These are phyloP conservation scores for Anthopleura xanthogrammica DNA, from an alignment of 92 coral and sea anemone species.

Conservation along the genomic window DNA sequence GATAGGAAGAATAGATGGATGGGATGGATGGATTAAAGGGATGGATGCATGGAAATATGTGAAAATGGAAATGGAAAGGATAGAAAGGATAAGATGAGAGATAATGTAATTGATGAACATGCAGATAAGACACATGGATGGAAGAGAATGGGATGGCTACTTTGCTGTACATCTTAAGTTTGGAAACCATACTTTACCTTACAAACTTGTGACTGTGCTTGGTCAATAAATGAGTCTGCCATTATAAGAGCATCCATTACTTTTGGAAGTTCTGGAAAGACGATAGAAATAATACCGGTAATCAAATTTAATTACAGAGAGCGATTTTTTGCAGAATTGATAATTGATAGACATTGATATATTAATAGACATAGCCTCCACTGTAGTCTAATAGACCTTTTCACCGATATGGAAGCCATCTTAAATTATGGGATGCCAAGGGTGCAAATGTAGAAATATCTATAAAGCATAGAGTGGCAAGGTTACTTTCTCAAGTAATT, in stretches of 20 bases:
- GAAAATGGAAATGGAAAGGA: neutral
- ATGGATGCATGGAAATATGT: neutral
- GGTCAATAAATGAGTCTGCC: conserved; percentile 76
- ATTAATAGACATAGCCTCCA: neutral
- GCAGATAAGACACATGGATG: neutral
- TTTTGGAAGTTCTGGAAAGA: conserved; percentile 59
- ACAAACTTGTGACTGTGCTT: conserved; percentile 56
- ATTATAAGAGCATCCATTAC: conserved; percentile 76
- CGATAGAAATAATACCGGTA: neutral
- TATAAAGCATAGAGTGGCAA: too few relatives aligned
- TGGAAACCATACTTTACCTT: conserved; percentile 43
- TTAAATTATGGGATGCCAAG: too few relatives aligned
- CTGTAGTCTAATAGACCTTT: too few relatives aligned
- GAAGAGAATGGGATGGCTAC: neutral
- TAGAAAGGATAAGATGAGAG: neutral
- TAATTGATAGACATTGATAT: neutral
- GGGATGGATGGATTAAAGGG: neutral
- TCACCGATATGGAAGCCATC: too few relatives aligned
- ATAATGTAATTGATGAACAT: too few relatives aligned
- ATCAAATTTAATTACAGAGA: neutral
- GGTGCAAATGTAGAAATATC: too few relatives aligned
- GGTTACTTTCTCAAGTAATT: too few relatives aligned
- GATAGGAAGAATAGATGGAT: neutral
- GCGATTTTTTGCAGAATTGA: neutral
- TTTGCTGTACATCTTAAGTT: too few relatives aligned